phyloP scores from a whole-genome alignment of 2,888 invertebrate species.

The Koerneria pararmatus region DNA sequence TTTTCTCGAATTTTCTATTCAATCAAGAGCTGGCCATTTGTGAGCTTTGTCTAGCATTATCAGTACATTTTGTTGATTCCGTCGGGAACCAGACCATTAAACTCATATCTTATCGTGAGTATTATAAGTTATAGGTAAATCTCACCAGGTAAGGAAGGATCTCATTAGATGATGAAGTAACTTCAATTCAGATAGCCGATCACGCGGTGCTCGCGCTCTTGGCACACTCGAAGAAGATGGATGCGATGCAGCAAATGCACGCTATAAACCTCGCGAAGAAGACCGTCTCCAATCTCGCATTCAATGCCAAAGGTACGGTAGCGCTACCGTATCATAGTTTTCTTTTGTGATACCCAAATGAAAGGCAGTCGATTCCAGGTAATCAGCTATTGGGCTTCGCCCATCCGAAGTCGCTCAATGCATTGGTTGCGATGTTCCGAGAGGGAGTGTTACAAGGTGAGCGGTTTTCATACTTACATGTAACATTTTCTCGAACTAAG shows the following conservation, averaged over 20 bases:
- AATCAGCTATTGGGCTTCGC: conserved; percentile 41
- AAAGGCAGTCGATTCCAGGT: conserved; percentile 19
- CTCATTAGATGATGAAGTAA: too few relatives aligned
- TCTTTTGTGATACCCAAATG: background rate
- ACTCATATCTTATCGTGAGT: too few relatives aligned
- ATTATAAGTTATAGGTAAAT: too few relatives aligned
- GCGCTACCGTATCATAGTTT: background rate
- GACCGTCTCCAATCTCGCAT: conserved; percentile 26
- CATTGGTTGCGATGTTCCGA: conserved; percentile 87
- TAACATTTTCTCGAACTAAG: too few relatives aligned
- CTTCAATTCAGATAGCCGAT: conserved; percentile 75
- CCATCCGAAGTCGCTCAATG: conserved; percentile 74
- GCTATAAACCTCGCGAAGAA: conserved; percentile 29
- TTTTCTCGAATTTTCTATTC: too few relatives aligned
- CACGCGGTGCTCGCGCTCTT: conserved; percentile 86
- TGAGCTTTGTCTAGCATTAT: too few relatives aligned
- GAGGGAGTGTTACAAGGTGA: conserved; percentile 76
- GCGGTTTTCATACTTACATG: too few relatives aligned
- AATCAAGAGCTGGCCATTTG: too few relatives aligned
- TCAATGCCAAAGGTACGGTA: background rate
- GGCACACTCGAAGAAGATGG: conserved; percentile 74
- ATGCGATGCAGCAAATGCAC: conserved; percentile 25
- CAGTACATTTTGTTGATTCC: too few relatives aligned
- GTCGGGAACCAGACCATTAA: too few relatives aligned
- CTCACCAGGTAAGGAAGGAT: too few relatives aligned